These are phyloP conservation scores for Porites lobata DNA, from an alignment of 92 coral and sea anemone genomes.

Conservation along the genomic window DNA sequence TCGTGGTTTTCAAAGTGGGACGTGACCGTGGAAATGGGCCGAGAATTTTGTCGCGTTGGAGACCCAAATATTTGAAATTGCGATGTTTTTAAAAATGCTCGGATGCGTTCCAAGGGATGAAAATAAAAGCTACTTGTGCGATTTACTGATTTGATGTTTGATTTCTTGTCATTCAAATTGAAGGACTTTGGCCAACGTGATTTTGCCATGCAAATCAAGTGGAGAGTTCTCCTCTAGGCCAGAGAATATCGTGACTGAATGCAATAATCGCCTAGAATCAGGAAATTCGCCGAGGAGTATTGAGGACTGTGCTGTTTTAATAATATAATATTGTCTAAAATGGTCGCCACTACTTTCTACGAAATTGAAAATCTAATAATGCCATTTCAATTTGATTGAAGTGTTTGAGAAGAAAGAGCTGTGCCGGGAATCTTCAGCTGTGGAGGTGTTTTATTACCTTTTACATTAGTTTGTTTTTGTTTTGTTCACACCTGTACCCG, in stretches of 20 bases:
- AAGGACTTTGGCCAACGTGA: conserved; percentile 17
- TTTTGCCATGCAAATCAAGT: background rate
- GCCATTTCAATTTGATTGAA: background rate
- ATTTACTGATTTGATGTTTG: background rate
- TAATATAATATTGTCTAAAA: conserved; percentile 1
- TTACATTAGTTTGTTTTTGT: background rate
- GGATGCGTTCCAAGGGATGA: conserved; percentile 30
- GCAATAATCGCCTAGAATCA: conserved; percentile 33
- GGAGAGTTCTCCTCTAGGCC: background rate
- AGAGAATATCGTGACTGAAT: conserved; percentile 12
- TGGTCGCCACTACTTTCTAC: background rate
- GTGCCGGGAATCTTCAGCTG: too few relatives aligned
- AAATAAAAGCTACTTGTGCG: background rate
- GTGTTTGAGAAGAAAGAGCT: background rate
- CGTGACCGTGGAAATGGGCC: conserved; percentile 24
- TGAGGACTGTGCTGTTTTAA: background rate
- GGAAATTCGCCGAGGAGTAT: conserved; percentile 9
- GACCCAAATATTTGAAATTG: conserved; percentile 38
- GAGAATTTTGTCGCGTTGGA: conserved; percentile 32
- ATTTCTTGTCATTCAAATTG: conserved; percentile 5
- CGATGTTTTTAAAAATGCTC: conserved; percentile 1
- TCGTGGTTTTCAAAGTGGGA: conserved; percentile 1
- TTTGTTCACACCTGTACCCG: conserved; percentile 20
- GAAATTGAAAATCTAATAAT: background rate
- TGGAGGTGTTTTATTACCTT: background rate